Evolutionary conservation across 1,140 invertebrate genomes (phyloP).

Genomic region (Paramacrobiotus metropolitanus): DNA sequence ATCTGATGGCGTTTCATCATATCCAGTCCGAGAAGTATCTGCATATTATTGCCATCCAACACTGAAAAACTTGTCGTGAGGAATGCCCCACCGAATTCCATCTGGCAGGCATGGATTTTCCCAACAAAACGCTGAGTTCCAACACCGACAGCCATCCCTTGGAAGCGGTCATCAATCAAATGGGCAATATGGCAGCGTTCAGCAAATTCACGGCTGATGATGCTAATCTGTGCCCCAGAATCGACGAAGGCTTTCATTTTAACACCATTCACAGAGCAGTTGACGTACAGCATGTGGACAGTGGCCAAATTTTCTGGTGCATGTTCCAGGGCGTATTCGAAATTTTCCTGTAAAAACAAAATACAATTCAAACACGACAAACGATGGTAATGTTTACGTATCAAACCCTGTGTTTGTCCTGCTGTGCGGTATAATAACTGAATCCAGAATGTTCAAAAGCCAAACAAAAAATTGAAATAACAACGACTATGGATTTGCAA

Average conservation of each 20-base stretch:
- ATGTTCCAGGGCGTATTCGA: not conserved
- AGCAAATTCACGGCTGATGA: constrained; percentile 28
- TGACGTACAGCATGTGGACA: constrained; percentile 15
- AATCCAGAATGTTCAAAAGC: not conserved
- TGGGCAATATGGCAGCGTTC: constrained; percentile 83
- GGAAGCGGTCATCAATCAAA: constrained; percentile 75
- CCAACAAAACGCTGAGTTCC: constrained; percentile 85
- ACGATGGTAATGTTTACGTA: too few relatives aligned
- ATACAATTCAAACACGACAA: not conserved
- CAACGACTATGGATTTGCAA: too few relatives aligned
- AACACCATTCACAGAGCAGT: constrained; percentile 13
- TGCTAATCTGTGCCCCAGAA: constrained; percentile 28
- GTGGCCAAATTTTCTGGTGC: constrained; percentile 8
- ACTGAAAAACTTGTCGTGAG: constrained; percentile 89
- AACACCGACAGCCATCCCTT: constrained; percentile 80
- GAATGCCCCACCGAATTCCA: constrained; percentile 78
- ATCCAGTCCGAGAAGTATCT: constrained; percentile 87
- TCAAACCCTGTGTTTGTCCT: too few relatives aligned
- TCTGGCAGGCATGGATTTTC: constrained; percentile 60
- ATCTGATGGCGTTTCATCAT: constrained; percentile 88
- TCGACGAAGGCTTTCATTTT: constrained; percentile 13
- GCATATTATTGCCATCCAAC: constrained; percentile 90
- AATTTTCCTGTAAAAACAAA: not conserved
- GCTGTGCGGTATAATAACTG: too few relatives aligned
- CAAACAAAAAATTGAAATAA: not conserved